phyloP scores from a whole-genome alignment of 2,888 invertebrate species.

The Lasioglossum lativentre region DNA sequence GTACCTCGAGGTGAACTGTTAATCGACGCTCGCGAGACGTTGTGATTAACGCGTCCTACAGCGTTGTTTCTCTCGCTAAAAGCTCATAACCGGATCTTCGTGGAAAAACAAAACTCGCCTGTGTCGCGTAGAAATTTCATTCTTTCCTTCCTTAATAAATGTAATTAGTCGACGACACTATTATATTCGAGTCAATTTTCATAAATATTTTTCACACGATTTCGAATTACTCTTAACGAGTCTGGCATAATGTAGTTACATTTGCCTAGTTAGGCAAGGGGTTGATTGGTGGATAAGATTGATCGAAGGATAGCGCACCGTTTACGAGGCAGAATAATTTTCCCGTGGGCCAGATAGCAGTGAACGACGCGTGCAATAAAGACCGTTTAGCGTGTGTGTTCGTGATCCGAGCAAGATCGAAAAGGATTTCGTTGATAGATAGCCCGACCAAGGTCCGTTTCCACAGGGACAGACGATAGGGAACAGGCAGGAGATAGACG shows the following conservation, averaged over 20 bases:
- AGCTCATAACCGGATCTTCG: neutral
- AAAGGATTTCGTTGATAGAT: neutral
- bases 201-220: too few species aligned
- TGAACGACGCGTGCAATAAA: neutral
- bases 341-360: neutral
- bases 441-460: neutral
- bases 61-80: neutral
- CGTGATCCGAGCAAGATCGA: neutral
- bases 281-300: neutral
- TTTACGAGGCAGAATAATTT: neutral
- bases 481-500: neutral
- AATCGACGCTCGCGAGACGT: neutral
- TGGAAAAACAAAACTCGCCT: neutral
- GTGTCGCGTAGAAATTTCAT: neutral
- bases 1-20: constrained; percentile 10
- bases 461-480: neutral
- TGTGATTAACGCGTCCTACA: neutral
- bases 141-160: neutral
- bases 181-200: neutral
- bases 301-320: neutral
- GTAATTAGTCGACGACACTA: neutral
- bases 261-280: too few species aligned
- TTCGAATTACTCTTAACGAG: neutral
- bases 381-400: neutral
- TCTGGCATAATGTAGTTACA: too few species aligned